phyloP scores from a whole-genome alignment of 2,888 invertebrate species.

The Andrena haemorrhoa region DNA sequence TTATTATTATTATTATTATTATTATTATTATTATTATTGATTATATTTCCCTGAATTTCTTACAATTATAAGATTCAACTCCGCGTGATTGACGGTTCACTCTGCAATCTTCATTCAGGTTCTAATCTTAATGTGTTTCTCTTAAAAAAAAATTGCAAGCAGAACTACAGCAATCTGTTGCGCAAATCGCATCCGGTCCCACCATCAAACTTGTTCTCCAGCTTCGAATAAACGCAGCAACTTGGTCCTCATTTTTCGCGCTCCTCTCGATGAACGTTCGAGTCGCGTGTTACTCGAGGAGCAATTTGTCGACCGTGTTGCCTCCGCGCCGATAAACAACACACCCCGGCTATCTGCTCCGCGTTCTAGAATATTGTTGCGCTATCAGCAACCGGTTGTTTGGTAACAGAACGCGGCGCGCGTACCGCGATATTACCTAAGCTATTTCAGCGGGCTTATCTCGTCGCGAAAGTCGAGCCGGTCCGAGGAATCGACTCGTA shows the following conservation, averaged over 20 bases:
- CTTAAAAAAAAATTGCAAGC: no score
- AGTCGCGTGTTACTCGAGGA: conserved; percentile 21
- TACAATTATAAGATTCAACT: no score
- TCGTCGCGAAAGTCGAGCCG: conserved; percentile 42
- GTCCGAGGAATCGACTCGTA: conserved; percentile 26
- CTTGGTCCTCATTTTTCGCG: neutral
- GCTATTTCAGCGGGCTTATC: conserved; percentile 58
- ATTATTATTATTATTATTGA: no score
- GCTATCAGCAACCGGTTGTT: conserved; percentile 66
- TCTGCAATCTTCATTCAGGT: no score
- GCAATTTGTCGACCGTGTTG: conserved; percentile 22
- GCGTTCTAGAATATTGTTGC: conserved; percentile 64
- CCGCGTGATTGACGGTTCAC: no score
- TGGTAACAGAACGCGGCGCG: conserved; percentile 60
- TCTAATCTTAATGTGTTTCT: no score
- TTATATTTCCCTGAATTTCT: no score
- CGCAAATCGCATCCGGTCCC: no score
- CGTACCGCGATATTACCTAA: conserved; percentile 55
- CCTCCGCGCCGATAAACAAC: conserved; percentile 39
- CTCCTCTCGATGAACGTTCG: neutral
- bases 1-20: no score
- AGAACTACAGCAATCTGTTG: no score
- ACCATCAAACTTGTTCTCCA: neutral
- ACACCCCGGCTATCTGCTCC: conserved; percentile 39
- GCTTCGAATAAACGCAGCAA: neutral